Conservation (phyloP, 2,797 vertebrate genomes). For the Pogoniulus pusillus region DNA sequence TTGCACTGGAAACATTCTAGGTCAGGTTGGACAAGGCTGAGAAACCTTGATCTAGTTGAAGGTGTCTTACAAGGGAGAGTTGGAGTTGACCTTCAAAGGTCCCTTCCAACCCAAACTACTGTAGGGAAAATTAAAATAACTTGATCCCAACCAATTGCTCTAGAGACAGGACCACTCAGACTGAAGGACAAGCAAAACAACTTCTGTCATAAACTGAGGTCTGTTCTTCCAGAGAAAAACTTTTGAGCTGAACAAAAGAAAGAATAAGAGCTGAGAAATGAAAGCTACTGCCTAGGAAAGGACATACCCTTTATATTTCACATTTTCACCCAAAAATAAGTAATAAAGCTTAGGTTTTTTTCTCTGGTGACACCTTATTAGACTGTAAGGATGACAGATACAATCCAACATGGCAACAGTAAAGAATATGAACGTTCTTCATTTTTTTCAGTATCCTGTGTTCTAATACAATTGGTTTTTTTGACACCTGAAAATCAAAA, state of each 20-base stretch:
- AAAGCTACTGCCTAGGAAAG: neutral
- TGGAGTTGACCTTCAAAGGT: neutral
- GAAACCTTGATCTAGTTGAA: neutral
- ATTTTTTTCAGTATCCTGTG: neutral
- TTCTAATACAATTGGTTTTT: neutral
- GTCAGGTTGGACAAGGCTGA: neutral
- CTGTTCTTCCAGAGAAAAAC: neutral
- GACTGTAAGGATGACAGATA: neutral
- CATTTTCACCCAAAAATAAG: neutral
- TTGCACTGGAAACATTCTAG: neutral
- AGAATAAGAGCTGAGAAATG: neutral
- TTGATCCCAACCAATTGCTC: neutral
- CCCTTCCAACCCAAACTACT: neutral
- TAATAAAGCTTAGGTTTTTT: neutral
- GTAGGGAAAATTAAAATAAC: neutral
- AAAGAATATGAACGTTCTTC: neutral
- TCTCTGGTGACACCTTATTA: neutral
- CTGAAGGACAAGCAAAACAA: neutral
- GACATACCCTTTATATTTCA: neutral
- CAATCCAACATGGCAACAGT: neutral
- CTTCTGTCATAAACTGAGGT: neutral
- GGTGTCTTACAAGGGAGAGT: neutral
- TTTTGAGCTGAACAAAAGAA: neutral
- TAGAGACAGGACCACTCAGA: neutral
- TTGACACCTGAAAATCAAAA: neutral